Evolutionary conservation across 2,888 invertebrate genomes (phyloP).

Genomic region (Drosophila lutescens): DNA sequence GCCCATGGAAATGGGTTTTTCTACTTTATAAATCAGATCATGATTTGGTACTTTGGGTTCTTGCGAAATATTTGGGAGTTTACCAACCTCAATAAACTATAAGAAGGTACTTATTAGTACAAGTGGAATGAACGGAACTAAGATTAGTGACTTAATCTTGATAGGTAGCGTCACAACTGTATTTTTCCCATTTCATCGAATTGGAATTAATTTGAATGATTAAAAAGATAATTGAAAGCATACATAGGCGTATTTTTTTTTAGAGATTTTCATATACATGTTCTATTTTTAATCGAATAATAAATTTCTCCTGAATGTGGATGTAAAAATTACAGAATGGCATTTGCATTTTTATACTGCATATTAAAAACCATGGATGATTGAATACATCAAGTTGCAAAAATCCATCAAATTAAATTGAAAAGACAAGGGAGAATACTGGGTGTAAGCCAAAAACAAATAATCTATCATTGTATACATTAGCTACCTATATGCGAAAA

Average conservation of each 20-base stretch:
- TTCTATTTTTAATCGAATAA: neutral
- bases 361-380: slow-evolving; percentile 8
- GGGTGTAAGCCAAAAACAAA: neutral
- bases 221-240: neutral
- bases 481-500: slow-evolving; percentile 5
- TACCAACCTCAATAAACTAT: slow-evolving; percentile 6
- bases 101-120: neutral
- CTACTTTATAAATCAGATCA: slow-evolving; percentile 19
- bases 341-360: neutral
- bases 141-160: slow-evolving; percentile 12
- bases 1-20: slow-evolving; percentile 10
- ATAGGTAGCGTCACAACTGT: neutral
- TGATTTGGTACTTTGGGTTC: slow-evolving; percentile 1
- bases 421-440: neutral
- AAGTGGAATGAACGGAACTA: slow-evolving; percentile 18
- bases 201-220: neutral
- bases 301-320: neutral
- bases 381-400: slow-evolving; percentile 14
- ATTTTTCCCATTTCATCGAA: neutral
- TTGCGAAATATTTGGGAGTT: slow-evolving; percentile 20
- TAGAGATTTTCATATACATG: neutral
- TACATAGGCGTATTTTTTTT: too few relatives aligned
- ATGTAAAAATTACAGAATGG: neutral
- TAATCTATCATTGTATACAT: slow-evolving; percentile 27
- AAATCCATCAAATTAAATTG: slow-evolving; percentile 10